Conservation (phyloP, 2,888 invertebrate species). For the Hetaerina titia region DNA sequence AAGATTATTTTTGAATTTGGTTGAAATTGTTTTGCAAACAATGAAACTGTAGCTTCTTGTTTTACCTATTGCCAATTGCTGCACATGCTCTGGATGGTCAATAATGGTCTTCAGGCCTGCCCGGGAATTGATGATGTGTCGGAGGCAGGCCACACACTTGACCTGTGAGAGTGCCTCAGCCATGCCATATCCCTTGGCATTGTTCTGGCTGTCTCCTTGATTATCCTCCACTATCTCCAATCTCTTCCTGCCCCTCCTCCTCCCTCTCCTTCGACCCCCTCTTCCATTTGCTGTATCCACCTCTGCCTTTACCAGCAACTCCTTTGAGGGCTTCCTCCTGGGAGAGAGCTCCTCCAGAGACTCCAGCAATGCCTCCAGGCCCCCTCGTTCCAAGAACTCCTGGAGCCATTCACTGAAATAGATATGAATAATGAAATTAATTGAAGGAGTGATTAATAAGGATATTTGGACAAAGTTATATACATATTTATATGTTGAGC, state of each 20-base stretch:
- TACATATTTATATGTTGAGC: too few species aligned
- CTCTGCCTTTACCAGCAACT: not conserved
- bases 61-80: conserved; percentile 76
- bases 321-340: not conserved
- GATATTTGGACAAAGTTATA: too few species aligned
- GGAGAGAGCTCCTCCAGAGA: conserved; percentile 75
- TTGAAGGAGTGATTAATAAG: too few species aligned
- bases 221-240: conserved; percentile 74
- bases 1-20: not conserved
- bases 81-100: conserved; percentile 74
- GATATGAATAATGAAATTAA: conserved; percentile 44
- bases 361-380: conserved; percentile 76
- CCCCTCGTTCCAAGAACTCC: conserved; percentile 77
- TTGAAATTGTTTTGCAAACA: not conserved
- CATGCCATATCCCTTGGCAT: conserved; percentile 73
- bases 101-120: conserved; percentile 76
- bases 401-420: conserved; percentile 75
- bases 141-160: conserved; percentile 77
- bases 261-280: conserved; percentile 70
- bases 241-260: conserved; percentile 75
- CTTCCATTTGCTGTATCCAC: not conserved
- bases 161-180: conserved; percentile 76
- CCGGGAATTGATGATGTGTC: conserved; percentile 76
- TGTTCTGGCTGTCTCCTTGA: conserved; percentile 70
- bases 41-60: conserved; percentile 10